A percentile compares a stretch with the other conserved stretches of the same genome.
Evolutionary conservation across 2,888 invertebrate species (phyloP).

Genomic region (Seira sanloemensis): DNA sequence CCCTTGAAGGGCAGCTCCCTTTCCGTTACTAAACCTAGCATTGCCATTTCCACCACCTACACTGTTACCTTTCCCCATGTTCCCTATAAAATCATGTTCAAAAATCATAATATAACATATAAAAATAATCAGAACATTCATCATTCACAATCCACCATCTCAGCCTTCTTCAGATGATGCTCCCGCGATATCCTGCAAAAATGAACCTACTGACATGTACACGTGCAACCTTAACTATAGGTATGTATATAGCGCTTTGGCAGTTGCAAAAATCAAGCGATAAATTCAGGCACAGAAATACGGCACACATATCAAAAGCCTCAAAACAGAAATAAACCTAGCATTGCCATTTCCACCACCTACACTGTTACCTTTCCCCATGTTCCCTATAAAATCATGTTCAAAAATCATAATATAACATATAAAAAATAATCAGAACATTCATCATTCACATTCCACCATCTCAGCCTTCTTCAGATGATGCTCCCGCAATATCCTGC

Average conservation of each 20-base stretch:
- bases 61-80: constrained; percentile 56
- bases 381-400: constrained; percentile 32
- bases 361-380: constrained; percentile 61
- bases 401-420: constrained; percentile 31
- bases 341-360: constrained; percentile 50
- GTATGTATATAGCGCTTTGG: neutral
- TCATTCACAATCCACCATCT: constrained; percentile 46
- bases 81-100: constrained; percentile 37
- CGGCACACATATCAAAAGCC: constrained; percentile 34
- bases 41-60: constrained; percentile 51
- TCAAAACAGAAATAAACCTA: constrained; percentile 57
- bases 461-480: constrained; percentile 59
- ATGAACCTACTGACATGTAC: neutral
- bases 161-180: constrained; percentile 52
- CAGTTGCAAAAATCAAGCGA: neutral
- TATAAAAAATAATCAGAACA: neutral
- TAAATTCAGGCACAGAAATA: constrained; percentile 37
- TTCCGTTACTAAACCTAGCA: constrained; percentile 56
- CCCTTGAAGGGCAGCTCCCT: constrained; percentile 24
- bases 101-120: constrained; percentile 18
- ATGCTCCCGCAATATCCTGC: no score
- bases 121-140: neutral
- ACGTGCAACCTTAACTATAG: neutral
- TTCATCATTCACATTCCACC: constrained; percentile 27
- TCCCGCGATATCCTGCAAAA: neutral